These are phyloP conservation scores for Spheniscus humboldti DNA, from an alignment of 2,797 vertebrate species.

Conservation along the genomic window DNA sequence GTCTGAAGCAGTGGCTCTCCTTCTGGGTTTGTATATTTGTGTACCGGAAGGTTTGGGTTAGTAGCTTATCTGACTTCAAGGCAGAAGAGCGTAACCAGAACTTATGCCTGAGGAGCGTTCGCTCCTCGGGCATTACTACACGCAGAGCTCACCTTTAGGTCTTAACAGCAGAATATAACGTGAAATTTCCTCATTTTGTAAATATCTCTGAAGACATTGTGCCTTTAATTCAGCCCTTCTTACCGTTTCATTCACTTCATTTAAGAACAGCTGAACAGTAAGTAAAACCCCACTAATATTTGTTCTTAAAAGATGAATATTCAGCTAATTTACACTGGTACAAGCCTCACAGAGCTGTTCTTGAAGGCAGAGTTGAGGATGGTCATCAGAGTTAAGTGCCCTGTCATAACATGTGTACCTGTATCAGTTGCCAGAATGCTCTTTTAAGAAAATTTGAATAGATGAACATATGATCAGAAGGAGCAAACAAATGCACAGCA, in stretches of 20 bases:
- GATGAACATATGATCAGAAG: not conserved
- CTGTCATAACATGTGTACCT: not conserved
- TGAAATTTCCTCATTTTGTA: not conserved
- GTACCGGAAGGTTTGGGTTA: not conserved
- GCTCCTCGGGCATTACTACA: not conserved
- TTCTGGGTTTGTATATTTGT: not conserved
- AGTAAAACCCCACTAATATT: not conserved
- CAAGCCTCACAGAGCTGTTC: not conserved
- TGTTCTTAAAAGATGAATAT: conserved; percentile 14
- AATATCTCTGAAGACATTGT: not conserved
- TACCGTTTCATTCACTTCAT: not conserved
- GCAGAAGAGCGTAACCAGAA: not conserved
- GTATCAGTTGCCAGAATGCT: not conserved
- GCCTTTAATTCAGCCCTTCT: conserved; percentile 5
- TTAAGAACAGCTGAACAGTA: not conserved
- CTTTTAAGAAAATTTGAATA: not conserved
- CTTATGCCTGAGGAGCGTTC: accelerated
- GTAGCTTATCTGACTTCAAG: not conserved
- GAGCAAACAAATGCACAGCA: not conserved
- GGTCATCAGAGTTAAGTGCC: not conserved
- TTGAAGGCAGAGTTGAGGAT: not conserved
- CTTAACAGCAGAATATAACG: not conserved
- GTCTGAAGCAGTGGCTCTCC: not conserved
- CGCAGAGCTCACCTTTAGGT: not conserved
- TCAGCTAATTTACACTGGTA: not conserved